Conservation (phyloP, 2,888 invertebrate species). For the Romanomermis culicivorax region DNA sequence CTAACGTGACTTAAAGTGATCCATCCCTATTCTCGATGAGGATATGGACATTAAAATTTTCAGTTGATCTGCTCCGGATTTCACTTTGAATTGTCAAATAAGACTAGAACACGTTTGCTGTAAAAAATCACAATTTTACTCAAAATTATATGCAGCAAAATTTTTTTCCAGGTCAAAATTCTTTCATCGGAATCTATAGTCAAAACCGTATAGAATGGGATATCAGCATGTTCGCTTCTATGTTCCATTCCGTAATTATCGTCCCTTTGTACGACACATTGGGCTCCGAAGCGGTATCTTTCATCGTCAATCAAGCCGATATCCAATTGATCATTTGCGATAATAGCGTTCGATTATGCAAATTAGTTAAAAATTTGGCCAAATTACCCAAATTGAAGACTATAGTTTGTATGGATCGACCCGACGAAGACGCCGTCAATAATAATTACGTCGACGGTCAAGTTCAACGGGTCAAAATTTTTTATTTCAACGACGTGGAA, state of each 20-base stretch:
- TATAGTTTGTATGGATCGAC: constrained; percentile 5
- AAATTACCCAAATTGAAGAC: neutral
- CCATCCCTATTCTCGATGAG: no score
- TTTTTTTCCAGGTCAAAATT: constrained; percentile 27
- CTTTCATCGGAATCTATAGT: constrained; percentile 72
- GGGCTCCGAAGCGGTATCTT: constrained; percentile 25
- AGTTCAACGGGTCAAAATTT: neutral
- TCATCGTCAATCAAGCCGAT: constrained; percentile 26
- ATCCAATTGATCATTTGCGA: constrained; percentile 7
- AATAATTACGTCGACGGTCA: neutral
- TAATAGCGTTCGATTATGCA: neutral
- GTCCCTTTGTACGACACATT: constrained; percentile 84
- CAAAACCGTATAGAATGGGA: constrained; percentile 91
- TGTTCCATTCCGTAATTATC: constrained; percentile 71
- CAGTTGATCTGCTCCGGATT: no score
- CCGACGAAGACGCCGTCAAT: no score
- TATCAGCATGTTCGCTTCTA: constrained; percentile 67
- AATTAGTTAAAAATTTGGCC: neutral
- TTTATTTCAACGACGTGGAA: constrained; percentile 6
- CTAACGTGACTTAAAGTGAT: no score
- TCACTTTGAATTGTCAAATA: no score
- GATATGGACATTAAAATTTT: no score
- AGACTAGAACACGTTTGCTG: no score
- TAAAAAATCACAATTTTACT: no score
- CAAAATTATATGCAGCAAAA: no score